phyloP scores from a whole-genome alignment of 2,888 invertebrate species.

The Microplitis deprimator region DNA sequence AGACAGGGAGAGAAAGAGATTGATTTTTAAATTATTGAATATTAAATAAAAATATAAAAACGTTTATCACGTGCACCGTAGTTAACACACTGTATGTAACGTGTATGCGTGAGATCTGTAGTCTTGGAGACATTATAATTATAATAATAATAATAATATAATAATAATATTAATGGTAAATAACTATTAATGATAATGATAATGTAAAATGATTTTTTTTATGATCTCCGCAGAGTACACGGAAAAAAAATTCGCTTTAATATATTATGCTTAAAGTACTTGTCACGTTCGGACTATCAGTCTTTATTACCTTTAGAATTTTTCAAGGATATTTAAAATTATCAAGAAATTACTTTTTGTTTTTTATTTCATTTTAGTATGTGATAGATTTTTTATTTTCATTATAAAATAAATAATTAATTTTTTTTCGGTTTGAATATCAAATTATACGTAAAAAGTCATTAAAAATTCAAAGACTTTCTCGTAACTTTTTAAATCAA shows the following conservation, averaged over 20 bases:
- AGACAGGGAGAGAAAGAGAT: constrained; percentile 14
- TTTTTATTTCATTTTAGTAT: too few species aligned
- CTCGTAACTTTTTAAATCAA: too few species aligned
- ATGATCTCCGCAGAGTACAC: constrained; percentile 13
- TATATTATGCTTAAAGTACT: too few species aligned
- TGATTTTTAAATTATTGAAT: not conserved
- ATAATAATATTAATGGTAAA: not conserved
- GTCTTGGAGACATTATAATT: not conserved
- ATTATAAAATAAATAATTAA: too few species aligned
- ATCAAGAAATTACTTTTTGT: not conserved
- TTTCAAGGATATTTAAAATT: too few species aligned
- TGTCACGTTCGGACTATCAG: too few species aligned
- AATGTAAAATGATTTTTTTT: not conserved
- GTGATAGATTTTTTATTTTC: too few species aligned
- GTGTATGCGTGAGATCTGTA: constrained; percentile 31
- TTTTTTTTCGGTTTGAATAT: too few species aligned
- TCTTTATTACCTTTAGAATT: too few species aligned
- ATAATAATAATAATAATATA: not conserved
- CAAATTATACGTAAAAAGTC: too few species aligned
- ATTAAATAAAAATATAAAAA: constrained; percentile 1
- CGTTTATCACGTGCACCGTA: constrained; percentile 39
- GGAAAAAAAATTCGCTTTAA: not conserved
- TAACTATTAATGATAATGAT: not conserved
- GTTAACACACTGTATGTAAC: constrained; percentile 37
- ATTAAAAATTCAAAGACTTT: too few species aligned